Evolutionary conservation across 2,888 invertebrate genomes (phyloP), one percentile per base, ranked within the genome.

Genomic region (Synergus umbraculus): DNA sequence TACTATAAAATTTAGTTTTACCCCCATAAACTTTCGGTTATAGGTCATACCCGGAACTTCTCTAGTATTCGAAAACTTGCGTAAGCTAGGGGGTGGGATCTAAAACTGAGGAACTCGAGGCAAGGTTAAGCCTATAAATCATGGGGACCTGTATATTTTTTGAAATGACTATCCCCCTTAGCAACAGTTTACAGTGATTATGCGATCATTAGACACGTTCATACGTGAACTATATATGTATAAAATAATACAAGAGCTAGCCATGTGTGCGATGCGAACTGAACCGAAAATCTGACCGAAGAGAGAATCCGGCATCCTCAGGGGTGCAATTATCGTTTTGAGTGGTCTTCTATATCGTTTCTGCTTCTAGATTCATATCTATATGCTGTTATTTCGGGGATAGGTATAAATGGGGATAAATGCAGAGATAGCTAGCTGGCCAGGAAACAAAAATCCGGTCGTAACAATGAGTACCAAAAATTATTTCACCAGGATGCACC

Each of bases 71-170:
- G 15, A 15, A 7, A 49, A 49, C 15, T 49, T 49, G 49, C 5
- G 49, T 8, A 7, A 8, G n/a, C n/a, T 7, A 10, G 7, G n/a
- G 8, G 54, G 5, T 54, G n/a, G n/a, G 54, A n/a, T 2, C 15
- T 54, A 37, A 37, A 37, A 37, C 37, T 37, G 37, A 5, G n/a
- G n/a, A 54, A n/a, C 54, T n/a, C n/a, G 9, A 54, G n/a, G 54
- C 54, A 54, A n/a, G 54, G n/a, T 54, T 54, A n/a, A n/a, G 54
- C 54, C 54, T n/a, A 54, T 54, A 54, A 54, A 54, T 54, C 54
- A 54, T 54, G 54, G n/a, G 54, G 54, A 54, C 54, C 54, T 54
- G 54, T 54, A 54, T 54, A 54, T 54, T 54, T 54, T 54, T 54
- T n/a, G n/a, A 54, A 54, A 54, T 54, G n/a, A 54, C 2, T 54